Evolutionary conservation across 2,888 invertebrate species (phyloP).

Genomic region (Drosophila anomelani): DNA sequence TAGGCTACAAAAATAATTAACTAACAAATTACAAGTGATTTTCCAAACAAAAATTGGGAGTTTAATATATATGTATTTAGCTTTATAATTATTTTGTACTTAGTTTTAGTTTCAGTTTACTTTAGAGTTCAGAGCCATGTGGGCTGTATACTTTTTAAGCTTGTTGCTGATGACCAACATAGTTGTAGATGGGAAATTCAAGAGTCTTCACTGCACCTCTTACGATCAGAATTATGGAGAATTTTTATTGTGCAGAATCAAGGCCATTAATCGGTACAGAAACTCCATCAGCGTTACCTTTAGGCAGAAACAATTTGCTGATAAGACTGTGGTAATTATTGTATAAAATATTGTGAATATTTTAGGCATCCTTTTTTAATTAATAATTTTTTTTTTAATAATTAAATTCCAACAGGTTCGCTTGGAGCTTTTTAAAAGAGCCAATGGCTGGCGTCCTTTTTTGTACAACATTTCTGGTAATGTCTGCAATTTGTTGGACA

Average conservation of each 20-base stretch:
- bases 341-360: neutral
- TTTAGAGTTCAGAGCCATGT: neutral
- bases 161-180: too few relatives aligned
- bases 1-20: neutral
- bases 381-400: neutral
- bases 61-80: neutral
- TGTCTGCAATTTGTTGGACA: conserved; percentile 7
- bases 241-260: conserved; percentile 3
- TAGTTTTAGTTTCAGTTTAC: neutral
- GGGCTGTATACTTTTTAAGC: neutral
- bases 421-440: conserved; percentile 25
- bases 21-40: neutral
- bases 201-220: conserved; percentile 1
- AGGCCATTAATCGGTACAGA: conserved; percentile 12
- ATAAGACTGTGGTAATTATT: neutral
- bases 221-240: neutral
- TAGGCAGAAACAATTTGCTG: neutral
- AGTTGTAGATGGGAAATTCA: conserved; percentile 8
- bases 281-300: conserved; percentile 10
- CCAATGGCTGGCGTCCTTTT: conserved; percentile 44
- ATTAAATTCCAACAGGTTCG: conserved; percentile 15
- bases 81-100: neutral
- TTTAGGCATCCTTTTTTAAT: too few relatives aligned
- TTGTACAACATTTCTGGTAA: conserved; percentile 24
- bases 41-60: neutral